Evolutionary conservation across 2,113 vertebrate genomes (phyloP), one percentile per base, ranked within the genome.

Genomic region (Polypterus senegalus): DNA sequence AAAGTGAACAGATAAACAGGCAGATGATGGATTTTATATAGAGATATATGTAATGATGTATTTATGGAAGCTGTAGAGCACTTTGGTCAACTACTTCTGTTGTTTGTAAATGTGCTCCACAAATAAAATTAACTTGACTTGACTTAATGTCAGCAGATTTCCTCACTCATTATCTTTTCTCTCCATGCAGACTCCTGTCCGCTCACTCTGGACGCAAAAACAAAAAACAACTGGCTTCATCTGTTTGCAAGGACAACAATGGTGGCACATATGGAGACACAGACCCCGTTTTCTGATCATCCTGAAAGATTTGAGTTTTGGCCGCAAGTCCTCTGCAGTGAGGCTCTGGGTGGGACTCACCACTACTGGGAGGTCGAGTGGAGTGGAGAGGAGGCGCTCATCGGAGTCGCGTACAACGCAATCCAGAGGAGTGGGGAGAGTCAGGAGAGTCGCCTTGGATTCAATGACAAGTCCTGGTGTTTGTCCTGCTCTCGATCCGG

Each of bases 321-420:
- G 51, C 86, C 84, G 78, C 89, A 89, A 72, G 84, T 87, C 48
- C 75, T 82, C 59, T 86, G 84, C 27, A 3, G 3, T 0, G 77
- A 89, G 71, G 63, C 73, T 49, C 82, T 78, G 43, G 59, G 45
- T 59, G 48, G 52, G 0, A 27, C 27, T 27, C 77, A 46, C 11
- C 79, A 81, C 69, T 88, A 86, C 74, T 90, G 85, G 86, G 83
- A 88, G 67, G 74, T 81, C 7, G 60, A 57, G n/a, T 48, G 75
- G 4, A 88, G 82, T 7, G 66, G 60, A 52, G 78, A 5, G 65
- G 0, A 58, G 64, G 47, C 48, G 2, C 2, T 27, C 27, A 27
- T 27, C 27, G 27, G 27, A 27, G 27, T 27, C 27, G 27, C 27
- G 27, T 27, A 27, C 27, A 27, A 27, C 1, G 27, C 27, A 27